Percentiles rank a stretch among this genome's conserved stretches.
Evolutionary conservation across 2,797 vertebrate species (phyloP).

Genomic region (Sarcophilus harrisii): DNA sequence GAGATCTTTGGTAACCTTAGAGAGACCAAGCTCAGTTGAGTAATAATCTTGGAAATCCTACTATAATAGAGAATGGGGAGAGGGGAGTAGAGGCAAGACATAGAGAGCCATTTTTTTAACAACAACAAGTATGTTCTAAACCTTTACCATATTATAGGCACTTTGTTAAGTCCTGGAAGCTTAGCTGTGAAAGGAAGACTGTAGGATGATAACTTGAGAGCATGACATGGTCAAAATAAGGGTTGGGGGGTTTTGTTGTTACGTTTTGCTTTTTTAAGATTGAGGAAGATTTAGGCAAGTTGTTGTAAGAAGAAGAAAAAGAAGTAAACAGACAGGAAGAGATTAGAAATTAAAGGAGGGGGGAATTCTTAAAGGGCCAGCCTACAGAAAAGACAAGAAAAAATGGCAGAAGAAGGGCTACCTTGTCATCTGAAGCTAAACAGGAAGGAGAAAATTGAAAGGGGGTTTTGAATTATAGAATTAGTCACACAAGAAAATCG

Average conservation of each 20-base stretch:
- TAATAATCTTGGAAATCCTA: neutral
- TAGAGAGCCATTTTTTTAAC: neutral
- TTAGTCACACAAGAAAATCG: neutral
- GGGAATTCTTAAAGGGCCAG: neutral
- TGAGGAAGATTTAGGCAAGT: neutral
- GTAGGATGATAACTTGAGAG: neutral
- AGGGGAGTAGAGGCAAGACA: neutral
- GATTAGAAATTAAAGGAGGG: neutral
- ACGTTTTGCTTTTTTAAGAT: neutral
- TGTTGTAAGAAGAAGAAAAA: neutral
- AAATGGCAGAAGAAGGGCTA: neutral
- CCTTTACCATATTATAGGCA: neutral
- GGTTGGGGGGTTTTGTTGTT: neutral
- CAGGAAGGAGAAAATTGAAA: neutral
- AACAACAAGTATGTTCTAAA: neutral
- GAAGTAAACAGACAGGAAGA: neutral
- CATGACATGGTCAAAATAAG: neutral
- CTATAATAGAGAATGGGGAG: neutral
- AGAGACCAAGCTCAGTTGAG: neutral
- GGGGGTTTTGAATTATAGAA: neutral
- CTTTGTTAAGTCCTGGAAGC: neutral
- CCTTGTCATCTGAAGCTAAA: neutral
- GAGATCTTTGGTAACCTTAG: neutral
- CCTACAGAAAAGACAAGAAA: neutral
- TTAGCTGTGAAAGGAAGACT: neutral